phyloP scores from a whole-genome alignment of 2,113 vertebrate genomes.

The Zeus faber region DNA sequence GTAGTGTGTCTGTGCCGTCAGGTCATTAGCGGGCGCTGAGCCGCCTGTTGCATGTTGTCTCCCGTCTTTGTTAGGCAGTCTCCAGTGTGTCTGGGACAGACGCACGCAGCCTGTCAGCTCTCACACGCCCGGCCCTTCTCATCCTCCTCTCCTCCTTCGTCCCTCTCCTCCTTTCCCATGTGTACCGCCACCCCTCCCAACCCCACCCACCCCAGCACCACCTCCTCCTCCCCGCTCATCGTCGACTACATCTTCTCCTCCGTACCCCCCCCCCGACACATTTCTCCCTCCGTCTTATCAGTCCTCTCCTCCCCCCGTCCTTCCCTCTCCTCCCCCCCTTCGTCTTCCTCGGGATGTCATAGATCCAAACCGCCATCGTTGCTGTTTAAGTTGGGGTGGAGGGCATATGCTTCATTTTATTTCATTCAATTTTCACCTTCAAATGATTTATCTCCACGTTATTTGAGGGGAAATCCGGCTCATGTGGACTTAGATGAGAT shows the following conservation, averaged over 20 bases:
- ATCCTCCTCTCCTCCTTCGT: not conserved
- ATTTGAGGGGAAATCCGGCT: no score
- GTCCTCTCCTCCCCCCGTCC: not conserved
- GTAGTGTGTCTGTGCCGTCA: no score
- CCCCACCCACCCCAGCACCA: not conserved
- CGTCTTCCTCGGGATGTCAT: no score
- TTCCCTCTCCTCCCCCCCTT: not conserved
- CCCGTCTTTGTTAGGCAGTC: constrained; percentile 47
- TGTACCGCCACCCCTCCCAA: not conserved
- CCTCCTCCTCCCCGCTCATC: not conserved
- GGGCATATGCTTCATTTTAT: no score
- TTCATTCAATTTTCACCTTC: no score
- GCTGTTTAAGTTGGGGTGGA: no score
- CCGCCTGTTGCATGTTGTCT: constrained; percentile 24
- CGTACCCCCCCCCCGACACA: not conserved
- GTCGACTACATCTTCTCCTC: not conserved
- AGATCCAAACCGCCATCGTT: no score
- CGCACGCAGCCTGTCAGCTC: constrained; percentile 34
- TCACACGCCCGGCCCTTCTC: no score
- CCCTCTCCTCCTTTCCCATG: not conserved
- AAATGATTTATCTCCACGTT: no score
- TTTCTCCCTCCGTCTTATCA: not conserved
- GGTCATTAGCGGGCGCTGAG: constrained; percentile 42
- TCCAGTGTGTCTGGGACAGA: constrained; percentile 52
- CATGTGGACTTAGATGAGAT: no score